Base-by-base conservation (phyloP, 2,797 vertebrate genomes). In the Acipenser oxyrinchus region DNA sequence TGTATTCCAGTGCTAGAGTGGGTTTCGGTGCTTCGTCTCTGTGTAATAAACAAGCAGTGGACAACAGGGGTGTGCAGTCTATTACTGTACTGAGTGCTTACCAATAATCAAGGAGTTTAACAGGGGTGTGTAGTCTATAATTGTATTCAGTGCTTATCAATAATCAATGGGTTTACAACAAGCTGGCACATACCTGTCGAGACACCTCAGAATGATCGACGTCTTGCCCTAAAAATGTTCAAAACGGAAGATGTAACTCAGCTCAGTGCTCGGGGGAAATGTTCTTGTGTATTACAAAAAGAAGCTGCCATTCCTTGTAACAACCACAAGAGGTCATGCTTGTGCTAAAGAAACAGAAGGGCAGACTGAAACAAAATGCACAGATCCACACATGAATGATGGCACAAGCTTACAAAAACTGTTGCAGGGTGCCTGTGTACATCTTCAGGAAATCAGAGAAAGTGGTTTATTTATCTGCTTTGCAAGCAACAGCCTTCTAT, bases 1-100 rank as follows among this genome's bases (percentile, higher is more conserved):
- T 97, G 74, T 99, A 99, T 71, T 99, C 96, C 78, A 99, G 78
- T 10, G 94, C 94, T 75, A 99, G 84, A 4, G 97, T 97, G 23
- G 96, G 93, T 75, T 96, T 99, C 49, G 95, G 80, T 49, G 83
- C 67, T 79, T 98, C 97, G 75, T 98, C 96, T 77, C 97, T 99
- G 70, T 18, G 51, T 64, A 48, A 71, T 37, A 7, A 37, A 57
- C 66, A 60, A 48, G 65, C 15, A 66, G 3, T 18, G 57, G 10
- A 37, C 11, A 49, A 49, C 12, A 53, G n/a, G 10, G 13, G 4
- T 8, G 10, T 6, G 8, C 12, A 57, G 15, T 3, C 13, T 23
- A 23, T 52, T 6, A 8, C 1, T 67, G 12, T 6, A 13, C 1
- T 18, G 1, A 50, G 6, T 23, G 9, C 11, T 12, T 7, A 12